Percentiles rank a stretch among this genome's conserved stretches.
These are phyloP conservation scores for Porites cylindrica DNA, from an alignment of 92 coral and sea anemone species.

Conservation along the genomic window DNA sequence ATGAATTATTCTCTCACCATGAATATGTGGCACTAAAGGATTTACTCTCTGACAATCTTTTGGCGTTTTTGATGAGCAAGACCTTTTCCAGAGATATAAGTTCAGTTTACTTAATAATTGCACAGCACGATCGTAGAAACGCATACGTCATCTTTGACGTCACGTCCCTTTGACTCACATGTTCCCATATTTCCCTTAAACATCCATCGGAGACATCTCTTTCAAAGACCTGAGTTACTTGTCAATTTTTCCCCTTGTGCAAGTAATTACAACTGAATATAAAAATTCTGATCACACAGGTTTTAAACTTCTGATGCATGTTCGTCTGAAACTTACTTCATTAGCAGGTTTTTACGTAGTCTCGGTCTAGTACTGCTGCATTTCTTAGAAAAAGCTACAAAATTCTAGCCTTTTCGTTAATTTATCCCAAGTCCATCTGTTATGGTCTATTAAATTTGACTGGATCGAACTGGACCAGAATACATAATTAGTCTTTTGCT, in stretches of 20 bases:
- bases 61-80: not conserved
- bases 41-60: not conserved
- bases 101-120: not conserved
- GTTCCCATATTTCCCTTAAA: not conserved
- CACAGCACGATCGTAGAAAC: not conserved
- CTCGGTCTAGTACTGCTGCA: not conserved
- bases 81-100: not conserved
- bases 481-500: not conserved
- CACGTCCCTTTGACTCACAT: not conserved
- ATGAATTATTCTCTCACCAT: not conserved
- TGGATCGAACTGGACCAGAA: not conserved
- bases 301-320: too few relatives aligned
- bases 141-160: not conserved
- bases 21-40: not conserved
- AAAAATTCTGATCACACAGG: too few relatives aligned
- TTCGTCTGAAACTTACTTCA: too few relatives aligned
- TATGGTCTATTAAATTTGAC: not conserved
- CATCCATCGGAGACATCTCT: not conserved
- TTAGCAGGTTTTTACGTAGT: not conserved
- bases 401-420: not conserved
- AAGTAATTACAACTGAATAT: too few relatives aligned
- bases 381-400: not conserved
- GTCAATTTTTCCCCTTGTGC: too few relatives aligned
- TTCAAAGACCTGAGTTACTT: too few relatives aligned
- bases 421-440: not conserved